phyloP scores from a whole-genome alignment of 2,113 vertebrate genomes.

The Brachyistius frenatus region DNA sequence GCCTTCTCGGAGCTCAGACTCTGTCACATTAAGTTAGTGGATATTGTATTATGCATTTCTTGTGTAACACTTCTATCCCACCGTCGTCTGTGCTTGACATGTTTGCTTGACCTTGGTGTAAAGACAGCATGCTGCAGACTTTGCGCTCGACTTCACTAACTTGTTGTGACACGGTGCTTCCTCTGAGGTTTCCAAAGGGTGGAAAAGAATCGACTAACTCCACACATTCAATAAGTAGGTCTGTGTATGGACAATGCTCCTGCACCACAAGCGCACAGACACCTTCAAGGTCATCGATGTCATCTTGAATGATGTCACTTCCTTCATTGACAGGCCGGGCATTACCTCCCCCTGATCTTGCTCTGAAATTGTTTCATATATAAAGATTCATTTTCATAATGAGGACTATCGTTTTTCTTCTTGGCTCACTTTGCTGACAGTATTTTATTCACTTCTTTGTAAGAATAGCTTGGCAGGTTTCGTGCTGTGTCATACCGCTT shows the following conservation, averaged over 20 bases:
- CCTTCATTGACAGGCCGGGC: neutral
- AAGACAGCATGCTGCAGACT: slow-evolving; percentile 54
- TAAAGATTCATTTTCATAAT: too few relatives aligned
- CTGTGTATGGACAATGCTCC: slow-evolving; percentile 16
- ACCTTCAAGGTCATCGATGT: slow-evolving; percentile 32
- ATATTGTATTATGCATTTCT: neutral
- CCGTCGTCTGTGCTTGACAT: neutral
- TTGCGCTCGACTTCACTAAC: slow-evolving; percentile 62
- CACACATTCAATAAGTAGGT: slow-evolving; percentile 43
- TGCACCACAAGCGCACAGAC: slow-evolving; percentile 27
- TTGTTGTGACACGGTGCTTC: slow-evolving; percentile 65
- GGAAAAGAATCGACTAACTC: slow-evolving; percentile 38
- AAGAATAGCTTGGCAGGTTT: neutral
- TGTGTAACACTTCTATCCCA: neutral
- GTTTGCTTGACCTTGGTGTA: slow-evolving; percentile 59
- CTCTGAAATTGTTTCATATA: too few relatives aligned
- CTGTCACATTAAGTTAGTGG: neutral
- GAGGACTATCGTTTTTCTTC: neutral
- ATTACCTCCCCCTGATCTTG: neutral
- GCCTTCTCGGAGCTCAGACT: neutral
- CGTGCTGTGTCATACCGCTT: neutral
- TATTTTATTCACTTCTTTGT: neutral
- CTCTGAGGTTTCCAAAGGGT: slow-evolving; percentile 59
- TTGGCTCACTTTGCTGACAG: neutral
- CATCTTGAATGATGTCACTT: neutral